phyloP scores from a whole-genome alignment of 1,140 invertebrate species.

The Probaryconus sp. region DNA sequence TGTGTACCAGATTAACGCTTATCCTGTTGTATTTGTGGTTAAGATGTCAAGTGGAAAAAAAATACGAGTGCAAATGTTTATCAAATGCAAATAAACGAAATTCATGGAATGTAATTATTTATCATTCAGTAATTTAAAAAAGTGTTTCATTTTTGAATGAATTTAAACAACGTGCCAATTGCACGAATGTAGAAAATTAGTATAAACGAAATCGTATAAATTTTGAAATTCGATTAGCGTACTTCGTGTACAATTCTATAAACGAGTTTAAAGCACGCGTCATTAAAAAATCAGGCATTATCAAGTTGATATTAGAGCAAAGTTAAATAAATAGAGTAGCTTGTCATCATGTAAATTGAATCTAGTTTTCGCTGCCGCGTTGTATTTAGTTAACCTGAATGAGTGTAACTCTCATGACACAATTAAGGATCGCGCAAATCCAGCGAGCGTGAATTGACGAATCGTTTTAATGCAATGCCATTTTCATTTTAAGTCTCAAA shows the following conservation, averaged over 20 bases:
- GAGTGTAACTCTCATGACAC: neutral
- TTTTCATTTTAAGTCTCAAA: slow-evolving; percentile 8
- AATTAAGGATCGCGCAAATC: slow-evolving; percentile 2
- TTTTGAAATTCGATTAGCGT: neutral
- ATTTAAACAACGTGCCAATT: too few species aligned
- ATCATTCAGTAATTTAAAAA: too few species aligned
- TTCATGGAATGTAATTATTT: too few species aligned
- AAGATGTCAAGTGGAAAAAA: too few species aligned
- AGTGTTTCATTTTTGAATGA: too few species aligned
- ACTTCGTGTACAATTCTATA: neutral
- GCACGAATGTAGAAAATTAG: too few species aligned
- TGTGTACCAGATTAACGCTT: too few species aligned
- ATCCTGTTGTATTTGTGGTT: too few species aligned
- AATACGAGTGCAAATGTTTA: too few species aligned
- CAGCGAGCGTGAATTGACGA: slow-evolving; percentile 5
- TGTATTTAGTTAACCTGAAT: slow-evolving; percentile 6
- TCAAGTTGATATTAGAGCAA: neutral
- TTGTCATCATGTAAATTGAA: slow-evolving; percentile 4
- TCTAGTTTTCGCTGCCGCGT: neutral
- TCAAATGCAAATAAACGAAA: too few species aligned
- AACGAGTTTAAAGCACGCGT: neutral
- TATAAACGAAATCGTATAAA: neutral
- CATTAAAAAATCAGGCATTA: neutral
- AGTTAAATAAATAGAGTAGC: neutral
- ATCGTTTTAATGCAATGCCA: slow-evolving; percentile 25